These are phyloP conservation scores for Diloba caeruleocephala DNA, from an alignment of 2,888 invertebrate species.

Conservation along the genomic window DNA sequence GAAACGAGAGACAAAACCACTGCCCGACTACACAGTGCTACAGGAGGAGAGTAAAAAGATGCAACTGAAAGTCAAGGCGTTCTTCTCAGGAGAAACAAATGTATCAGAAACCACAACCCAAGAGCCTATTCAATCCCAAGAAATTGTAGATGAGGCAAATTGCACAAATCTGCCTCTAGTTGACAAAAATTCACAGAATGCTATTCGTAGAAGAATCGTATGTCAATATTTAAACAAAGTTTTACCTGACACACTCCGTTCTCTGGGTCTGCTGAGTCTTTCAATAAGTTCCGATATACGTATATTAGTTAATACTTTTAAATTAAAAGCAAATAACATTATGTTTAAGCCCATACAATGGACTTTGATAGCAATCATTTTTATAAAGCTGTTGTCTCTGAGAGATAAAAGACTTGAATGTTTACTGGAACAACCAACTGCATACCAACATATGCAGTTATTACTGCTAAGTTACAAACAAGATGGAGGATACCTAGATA, in stretches of 20 bases:
- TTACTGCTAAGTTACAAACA: conserved; percentile 84
- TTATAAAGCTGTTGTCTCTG: conserved; percentile 90
- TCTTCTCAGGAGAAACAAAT: conserved; percentile 87
- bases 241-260: conserved; percentile 88
- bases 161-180: conserved; percentile 90
- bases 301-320: conserved; percentile 90
- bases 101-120: conserved; percentile 72
- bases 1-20: conserved; percentile 84
- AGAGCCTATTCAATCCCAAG: conserved; percentile 50
- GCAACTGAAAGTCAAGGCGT: conserved; percentile 91
- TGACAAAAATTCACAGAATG: conserved; percentile 91
- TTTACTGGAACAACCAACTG: conserved; percentile 70
- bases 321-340: conserved; percentile 92
- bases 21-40: conserved; percentile 90
- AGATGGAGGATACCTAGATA: conserved; percentile 85
- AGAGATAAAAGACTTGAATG: conserved; percentile 71
- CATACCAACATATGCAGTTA: conserved; percentile 81
- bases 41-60: conserved; percentile 90
- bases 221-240: conserved; percentile 91
- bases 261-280: conserved; percentile 79
- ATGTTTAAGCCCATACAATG: conserved; percentile 92
- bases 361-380: conserved; percentile 91
- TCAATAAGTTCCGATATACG: conserved; percentile 82
- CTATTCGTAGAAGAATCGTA: conserved; percentile 91
- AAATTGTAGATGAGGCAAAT: conserved; percentile 62